phyloP scores from a whole-genome alignment of 2,797 vertebrate species.

The Strix occidentalis region DNA sequence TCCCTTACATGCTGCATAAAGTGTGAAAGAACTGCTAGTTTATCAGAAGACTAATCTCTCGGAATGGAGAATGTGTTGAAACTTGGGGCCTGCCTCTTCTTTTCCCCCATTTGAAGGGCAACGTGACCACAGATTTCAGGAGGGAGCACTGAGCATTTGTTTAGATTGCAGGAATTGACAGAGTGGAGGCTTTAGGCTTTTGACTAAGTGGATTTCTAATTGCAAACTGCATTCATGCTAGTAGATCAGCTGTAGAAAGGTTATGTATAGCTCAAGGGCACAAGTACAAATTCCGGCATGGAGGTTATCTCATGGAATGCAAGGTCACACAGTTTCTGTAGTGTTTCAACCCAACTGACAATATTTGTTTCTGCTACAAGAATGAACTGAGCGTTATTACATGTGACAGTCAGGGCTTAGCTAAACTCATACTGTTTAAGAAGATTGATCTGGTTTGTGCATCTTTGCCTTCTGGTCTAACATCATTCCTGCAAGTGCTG shows the following conservation, averaged over 20 bases:
- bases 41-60: not conserved
- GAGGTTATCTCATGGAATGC: not conserved
- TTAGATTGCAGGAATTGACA: not conserved
- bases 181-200: not conserved
- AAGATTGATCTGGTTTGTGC: not conserved
- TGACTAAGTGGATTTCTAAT: not conserved
- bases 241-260: not conserved
- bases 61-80: not conserved
- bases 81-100: not conserved
- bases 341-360: not conserved
- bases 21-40: not conserved
- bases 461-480: not conserved
- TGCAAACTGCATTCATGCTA: not conserved
- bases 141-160: not conserved
- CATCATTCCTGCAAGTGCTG: not conserved
- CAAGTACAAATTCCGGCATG: accelerated
- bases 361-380: not conserved
- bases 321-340: not conserved
- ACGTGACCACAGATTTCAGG: not conserved
- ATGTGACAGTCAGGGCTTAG: not conserved
- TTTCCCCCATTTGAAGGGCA: not conserved
- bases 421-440: not conserved
- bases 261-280: not conserved
- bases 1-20: not conserved
- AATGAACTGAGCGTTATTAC: not conserved